Evolutionary conservation across 2,888 invertebrate species (phyloP).

Genomic region (Rhaphigaster nebulosa): DNA sequence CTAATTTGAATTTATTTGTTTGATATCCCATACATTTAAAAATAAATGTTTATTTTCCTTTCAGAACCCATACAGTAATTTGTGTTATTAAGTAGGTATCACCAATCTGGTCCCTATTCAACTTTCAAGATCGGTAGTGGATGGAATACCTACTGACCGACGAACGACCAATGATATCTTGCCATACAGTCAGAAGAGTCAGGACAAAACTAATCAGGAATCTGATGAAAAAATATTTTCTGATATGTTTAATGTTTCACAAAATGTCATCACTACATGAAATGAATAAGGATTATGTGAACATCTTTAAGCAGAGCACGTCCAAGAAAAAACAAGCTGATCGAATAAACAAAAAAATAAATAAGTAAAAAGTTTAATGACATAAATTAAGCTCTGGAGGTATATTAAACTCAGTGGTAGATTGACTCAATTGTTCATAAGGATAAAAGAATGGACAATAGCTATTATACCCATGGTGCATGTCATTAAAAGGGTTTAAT

Average conservation of each 20-base stretch:
- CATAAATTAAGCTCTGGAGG: background rate
- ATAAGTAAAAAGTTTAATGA: background rate
- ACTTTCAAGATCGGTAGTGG: background rate
- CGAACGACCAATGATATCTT: background rate
- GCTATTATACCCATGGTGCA: too few relatives aligned
- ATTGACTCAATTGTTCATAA: background rate
- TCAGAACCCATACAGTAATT: background rate
- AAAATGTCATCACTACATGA: background rate
- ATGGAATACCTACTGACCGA: background rate
- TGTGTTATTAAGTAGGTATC: background rate
- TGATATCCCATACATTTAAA: background rate
- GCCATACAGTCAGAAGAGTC: background rate
- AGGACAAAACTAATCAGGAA: background rate
- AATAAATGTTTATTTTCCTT: background rate
- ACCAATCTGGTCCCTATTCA: background rate
- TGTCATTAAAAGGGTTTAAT: too few relatives aligned
- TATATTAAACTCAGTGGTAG: background rate
- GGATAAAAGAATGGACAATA: background rate
- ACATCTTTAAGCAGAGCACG: background rate
- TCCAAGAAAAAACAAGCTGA: background rate
- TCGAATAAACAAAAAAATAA: too few relatives aligned
- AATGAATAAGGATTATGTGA: background rate
- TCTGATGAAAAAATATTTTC: too few relatives aligned
- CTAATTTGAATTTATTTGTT: background rate
- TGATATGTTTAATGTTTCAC: background rate